phyloP scores from a whole-genome alignment of 2,797 vertebrate species.

The Myotis myotis region DNA sequence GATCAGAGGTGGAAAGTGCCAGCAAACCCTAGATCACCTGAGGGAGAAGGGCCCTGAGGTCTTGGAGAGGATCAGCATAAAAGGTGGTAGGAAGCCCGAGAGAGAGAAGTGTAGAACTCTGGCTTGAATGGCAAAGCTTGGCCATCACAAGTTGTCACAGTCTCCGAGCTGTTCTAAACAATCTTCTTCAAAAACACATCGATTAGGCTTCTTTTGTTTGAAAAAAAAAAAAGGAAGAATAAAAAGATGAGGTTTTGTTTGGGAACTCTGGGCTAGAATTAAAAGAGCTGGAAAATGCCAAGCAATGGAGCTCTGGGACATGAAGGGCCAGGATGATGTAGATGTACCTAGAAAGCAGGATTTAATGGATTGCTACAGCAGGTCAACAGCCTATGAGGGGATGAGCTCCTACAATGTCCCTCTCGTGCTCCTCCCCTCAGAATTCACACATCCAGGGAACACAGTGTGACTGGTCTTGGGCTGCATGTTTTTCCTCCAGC shows the following conservation, averaged over 20 bases:
- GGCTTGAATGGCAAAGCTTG: neutral
- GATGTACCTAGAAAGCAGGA: neutral
- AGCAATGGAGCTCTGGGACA: neutral
- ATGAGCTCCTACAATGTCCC: neutral
- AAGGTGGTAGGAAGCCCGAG: too few relatives aligned
- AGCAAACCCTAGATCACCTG: neutral
- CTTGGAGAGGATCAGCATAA: neutral
- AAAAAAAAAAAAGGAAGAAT: neutral
- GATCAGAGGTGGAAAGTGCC: neutral
- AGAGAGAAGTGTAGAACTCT: neutral
- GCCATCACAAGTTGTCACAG: neutral
- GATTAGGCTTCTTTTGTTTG: neutral
- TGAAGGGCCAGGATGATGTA: neutral
- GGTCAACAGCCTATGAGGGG: neutral
- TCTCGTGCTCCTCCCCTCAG: neutral
- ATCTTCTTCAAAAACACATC: neutral
- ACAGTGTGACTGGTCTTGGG: accelerated
- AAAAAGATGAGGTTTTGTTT: neutral
- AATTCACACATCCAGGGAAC: neutral
- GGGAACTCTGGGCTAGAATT: neutral
- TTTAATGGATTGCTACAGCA: neutral
- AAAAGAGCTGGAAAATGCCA: neutral
- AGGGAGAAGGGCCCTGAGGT: neutral
- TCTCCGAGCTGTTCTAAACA: neutral
- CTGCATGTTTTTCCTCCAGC: neutral